These are phyloP conservation scores for Loriculus beryllinus DNA, from an alignment of 2,797 vertebrate genomes.

Conservation along the genomic window DNA sequence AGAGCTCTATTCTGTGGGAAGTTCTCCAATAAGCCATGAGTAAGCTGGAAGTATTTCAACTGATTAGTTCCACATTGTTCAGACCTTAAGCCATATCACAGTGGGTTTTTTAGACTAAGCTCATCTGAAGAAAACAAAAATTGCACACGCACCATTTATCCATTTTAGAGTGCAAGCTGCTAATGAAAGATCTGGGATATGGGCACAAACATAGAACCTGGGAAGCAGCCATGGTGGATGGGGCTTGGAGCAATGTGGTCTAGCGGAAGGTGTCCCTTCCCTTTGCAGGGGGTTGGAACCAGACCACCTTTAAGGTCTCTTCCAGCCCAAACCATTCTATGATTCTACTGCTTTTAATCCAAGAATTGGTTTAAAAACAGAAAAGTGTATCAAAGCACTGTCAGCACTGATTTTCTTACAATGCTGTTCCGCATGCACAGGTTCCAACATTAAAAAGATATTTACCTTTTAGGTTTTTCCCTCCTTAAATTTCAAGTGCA, in stretches of 20 bases:
- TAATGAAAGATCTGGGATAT: neutral
- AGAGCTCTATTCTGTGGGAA: neutral
- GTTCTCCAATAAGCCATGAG: neutral
- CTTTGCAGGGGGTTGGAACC: neutral
- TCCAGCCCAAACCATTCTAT: neutral
- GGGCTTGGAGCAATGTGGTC: neutral
- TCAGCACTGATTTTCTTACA: neutral
- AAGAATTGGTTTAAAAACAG: neutral
- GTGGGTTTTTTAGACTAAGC: neutral
- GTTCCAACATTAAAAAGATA: neutral
- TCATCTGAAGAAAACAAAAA: neutral
- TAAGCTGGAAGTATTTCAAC: neutral
- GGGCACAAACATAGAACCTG: neutral
- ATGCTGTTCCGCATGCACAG: fast-evolving
- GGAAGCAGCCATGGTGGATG: neutral
- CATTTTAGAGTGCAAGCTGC: neutral
- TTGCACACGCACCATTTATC: neutral
- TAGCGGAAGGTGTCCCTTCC: neutral
- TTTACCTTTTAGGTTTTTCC: neutral
- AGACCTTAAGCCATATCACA: neutral
- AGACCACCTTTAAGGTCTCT: neutral
- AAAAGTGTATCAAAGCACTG: neutral
- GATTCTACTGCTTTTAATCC: neutral
- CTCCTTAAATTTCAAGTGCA: neutral
- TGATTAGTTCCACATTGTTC: neutral